Base-by-base conservation (phyloP, 2,888 invertebrate species). In the Agrotis clavis region DNA sequence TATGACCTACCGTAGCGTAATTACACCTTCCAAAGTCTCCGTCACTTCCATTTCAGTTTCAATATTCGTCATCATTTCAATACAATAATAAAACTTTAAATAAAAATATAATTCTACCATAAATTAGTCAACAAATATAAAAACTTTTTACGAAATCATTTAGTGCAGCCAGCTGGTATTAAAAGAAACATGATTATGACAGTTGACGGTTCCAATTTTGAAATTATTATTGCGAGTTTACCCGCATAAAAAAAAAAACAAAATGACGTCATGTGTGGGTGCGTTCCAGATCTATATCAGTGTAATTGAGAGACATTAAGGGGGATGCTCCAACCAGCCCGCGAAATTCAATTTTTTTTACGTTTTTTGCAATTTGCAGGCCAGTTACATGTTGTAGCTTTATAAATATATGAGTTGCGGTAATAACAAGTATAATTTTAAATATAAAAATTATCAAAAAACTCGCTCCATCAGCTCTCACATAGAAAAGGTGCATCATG, bases 1-100 rank as follows among this genome's bases (percentile, higher is more conserved):
- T n/a, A 25, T 19, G 67, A 85, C 84, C 79, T 90, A 95, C 95
- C 94, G 90, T 68, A 94, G 70, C 19, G 89, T 92, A 16, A 92
- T 72, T 45, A 89, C 88, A 81, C 89, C 86, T 87, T 94, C 93
- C 14, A 94, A 79, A 0, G 90, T 90, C 79, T 94, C 92, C 51
- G 94, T 92, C 51, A 94, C 83, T 81, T 90, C 87, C 77, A 80
- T 87, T 70, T 85, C 81, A 47, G 86, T 88, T 53, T 90, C 35
- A 71, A 87, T 60, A 68, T 89, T 88, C 73, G 84, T 86, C 92
- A 92, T 91, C 9, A 60, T 67, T 87, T 71, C 50, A 7, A 65
- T 41, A 74, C 60, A 76, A 73, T 5, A 35, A 57, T 57, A 0
- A 57, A 57, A 35, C 4, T 57, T 13, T 13, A 56, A 67, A 77